phyloP scores from a whole-genome alignment of 2,797 vertebrate species.

The Hippocampus kuda region DNA sequence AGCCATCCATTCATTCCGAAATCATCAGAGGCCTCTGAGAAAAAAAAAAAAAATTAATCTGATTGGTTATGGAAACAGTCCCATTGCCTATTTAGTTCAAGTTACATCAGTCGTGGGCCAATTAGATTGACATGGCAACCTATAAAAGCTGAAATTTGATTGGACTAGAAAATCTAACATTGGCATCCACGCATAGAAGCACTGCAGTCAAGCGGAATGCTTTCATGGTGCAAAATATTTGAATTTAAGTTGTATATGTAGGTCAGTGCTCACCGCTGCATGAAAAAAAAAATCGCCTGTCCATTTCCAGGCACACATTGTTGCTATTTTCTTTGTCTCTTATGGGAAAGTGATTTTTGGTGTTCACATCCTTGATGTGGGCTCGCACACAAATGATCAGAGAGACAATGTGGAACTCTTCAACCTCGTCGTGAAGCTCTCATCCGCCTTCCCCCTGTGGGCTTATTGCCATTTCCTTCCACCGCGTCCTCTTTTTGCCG shows the following conservation, averaged over 20 bases:
- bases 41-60: no score
- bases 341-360: neutral
- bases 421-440: neutral
- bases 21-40: no score
- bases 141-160: no score
- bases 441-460: neutral
- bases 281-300: neutral
- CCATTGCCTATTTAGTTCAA: no score
- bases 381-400: neutral
- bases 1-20: neutral
- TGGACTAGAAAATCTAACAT: no score
- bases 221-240: neutral
- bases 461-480: neutral
- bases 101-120: no score
- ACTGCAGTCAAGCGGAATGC: no score
- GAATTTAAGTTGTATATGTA: neutral
- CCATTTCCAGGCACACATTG: neutral
- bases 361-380: neutral
- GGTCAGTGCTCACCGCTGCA: neutral
- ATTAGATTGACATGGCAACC: no score
- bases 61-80: no score
- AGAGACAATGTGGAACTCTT: neutral
- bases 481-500: constrained; percentile 1
- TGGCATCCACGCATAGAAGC: no score
- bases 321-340: neutral